Conservation (phyloP, 2,113 vertebrate genomes). For the Phylloscopus whistleri region DNA sequence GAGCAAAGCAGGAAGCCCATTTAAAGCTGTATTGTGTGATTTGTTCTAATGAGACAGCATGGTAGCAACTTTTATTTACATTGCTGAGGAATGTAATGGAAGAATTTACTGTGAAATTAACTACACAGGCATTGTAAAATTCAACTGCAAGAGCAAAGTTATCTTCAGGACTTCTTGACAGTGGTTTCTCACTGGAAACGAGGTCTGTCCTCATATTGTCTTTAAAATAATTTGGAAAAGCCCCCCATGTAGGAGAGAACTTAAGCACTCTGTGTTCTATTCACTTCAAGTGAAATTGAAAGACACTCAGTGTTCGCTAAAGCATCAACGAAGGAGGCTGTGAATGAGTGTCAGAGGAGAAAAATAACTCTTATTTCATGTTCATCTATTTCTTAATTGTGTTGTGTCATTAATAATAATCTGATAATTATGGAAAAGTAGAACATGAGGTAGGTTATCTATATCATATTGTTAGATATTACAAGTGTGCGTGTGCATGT, state of each 20-base stretch:
- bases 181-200: background rate
- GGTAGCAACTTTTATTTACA: background rate
- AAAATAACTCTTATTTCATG: background rate
- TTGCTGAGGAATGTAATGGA: background rate
- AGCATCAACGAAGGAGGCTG: background rate
- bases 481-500: background rate
- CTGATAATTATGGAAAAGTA: background rate
- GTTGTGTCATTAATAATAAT: background rate
- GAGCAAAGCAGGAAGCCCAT: background rate
- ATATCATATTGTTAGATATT: background rate
- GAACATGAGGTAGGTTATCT: background rate
- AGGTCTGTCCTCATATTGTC: background rate
- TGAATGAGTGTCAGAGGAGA: background rate
- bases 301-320: background rate
- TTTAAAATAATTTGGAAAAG: background rate
- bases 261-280: background rate
- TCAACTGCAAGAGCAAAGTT: background rate
- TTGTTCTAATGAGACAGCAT: background rate
- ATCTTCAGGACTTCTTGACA: background rate
- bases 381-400: background rate
- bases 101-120: background rate
- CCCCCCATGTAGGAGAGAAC: fast-evolving
- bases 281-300: background rate
- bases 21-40: background rate
- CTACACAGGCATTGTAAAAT: background rate